phyloP scores from a whole-genome alignment of 2,888 invertebrate species.

The Gymnoscelis rufifasciata region DNA sequence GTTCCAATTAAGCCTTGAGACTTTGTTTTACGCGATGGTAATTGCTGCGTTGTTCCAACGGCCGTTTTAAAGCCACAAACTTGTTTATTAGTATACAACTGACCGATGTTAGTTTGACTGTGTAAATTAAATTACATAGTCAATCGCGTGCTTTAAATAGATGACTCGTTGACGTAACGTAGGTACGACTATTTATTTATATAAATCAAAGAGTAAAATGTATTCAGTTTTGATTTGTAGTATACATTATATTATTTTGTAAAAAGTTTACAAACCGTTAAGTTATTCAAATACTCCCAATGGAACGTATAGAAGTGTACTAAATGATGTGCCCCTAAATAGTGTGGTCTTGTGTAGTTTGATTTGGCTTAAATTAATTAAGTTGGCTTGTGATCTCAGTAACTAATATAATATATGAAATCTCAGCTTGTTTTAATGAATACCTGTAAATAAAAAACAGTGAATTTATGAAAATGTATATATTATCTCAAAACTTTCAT shows the following conservation, averaged over 20 bases:
- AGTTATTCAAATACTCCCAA: conserved; percentile 5
- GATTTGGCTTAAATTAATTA: conserved; percentile 55
- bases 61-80: conserved; percentile 3
- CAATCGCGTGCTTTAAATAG: conserved; percentile 26
- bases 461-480: conserved; percentile 46
- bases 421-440: conserved; percentile 26
- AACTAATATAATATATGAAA: conserved; percentile 58
- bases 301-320: conserved; percentile 5
- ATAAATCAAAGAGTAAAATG: conserved; percentile 8
- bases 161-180: conserved; percentile 9
- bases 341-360: conserved; percentile 36
- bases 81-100: conserved; percentile 3
- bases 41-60: conserved; percentile 16
- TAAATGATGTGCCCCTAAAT: conserved; percentile 27
- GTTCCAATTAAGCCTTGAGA: no score
- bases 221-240: not conserved
- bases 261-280: conserved; percentile 15
- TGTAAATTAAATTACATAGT: no score
- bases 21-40: no score
- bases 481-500: conserved; percentile 61
- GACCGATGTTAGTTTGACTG: no score
- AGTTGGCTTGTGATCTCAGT: conserved; percentile 72
- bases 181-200: conserved; percentile 6
- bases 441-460: conserved; percentile 19
- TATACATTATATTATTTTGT: conserved; percentile 21